A percentile compares a stretch with the other conserved stretches of the same genome.
Evolutionary conservation across 2,113 vertebrate species (phyloP).

Genomic region (Oryzias curvinotus): DNA sequence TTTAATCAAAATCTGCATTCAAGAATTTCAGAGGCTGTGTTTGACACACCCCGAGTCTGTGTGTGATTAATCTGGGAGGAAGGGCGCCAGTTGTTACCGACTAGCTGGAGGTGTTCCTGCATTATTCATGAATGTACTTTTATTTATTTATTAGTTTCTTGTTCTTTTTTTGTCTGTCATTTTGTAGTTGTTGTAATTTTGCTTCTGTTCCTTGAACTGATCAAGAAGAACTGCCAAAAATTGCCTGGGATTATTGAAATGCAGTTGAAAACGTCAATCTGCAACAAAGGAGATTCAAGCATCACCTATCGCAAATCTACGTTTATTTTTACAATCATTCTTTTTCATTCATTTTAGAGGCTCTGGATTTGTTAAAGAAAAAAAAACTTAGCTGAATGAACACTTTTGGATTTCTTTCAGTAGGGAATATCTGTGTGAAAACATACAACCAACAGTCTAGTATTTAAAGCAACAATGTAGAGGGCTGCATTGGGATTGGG

Average conservation of each 20-base stretch:
- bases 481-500: too few relatives aligned
- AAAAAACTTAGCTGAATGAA: too few relatives aligned
- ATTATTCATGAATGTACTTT: conserved; percentile 25
- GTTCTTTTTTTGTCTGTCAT: conserved; percentile 9
- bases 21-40: neutral
- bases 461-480: too few relatives aligned
- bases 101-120: conserved; percentile 12
- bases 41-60: neutral
- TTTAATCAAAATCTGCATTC: conserved; percentile 12
- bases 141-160: conserved; percentile 2
- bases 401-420: neutral
- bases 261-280: neutral
- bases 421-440: neutral
- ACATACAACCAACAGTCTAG: too few relatives aligned
- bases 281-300: neutral
- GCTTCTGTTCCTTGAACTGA: neutral
- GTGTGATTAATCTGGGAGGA: conserved; percentile 16
- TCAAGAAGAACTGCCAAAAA: neutral
- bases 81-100: conserved; percentile 8
- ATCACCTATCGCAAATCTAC: too few relatives aligned
- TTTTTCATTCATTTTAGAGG: too few relatives aligned
- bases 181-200: neutral
- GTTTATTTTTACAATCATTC: too few relatives aligned
- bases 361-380: too few relatives aligned
- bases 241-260: too few relatives aligned